A percentile compares a stretch with the other conserved stretches of the same genome.
Conservation (phyloP, 2,888 invertebrate genomes). For the Patella depressa region DNA sequence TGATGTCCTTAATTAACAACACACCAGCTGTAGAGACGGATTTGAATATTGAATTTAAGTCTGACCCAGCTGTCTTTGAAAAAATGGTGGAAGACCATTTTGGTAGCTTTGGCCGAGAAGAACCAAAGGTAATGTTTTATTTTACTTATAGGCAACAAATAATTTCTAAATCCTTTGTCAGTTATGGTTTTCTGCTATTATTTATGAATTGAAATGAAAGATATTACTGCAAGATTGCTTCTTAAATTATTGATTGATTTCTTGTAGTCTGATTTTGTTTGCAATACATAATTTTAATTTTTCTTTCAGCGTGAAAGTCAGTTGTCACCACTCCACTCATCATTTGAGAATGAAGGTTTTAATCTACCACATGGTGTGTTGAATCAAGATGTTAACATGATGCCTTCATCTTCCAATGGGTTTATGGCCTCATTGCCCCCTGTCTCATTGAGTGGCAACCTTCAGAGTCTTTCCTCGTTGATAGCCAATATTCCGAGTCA, state of each 20-base stretch:
- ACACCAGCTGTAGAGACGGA: conserved; percentile 86
- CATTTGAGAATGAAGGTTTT: conserved; percentile 70
- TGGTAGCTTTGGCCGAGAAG: conserved; percentile 60
- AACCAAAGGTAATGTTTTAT: conserved; percentile 38
- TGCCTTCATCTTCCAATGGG: conserved; percentile 51
- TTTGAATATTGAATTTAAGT: conserved; percentile 81
- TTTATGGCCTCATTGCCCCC: conserved; percentile 46
- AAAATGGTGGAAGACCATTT: conserved; percentile 75
- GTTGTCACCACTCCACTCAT: conserved; percentile 63
- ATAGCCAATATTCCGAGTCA: conserved; percentile 28
- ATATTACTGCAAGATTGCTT: too few species aligned
- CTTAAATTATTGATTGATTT: too few species aligned
- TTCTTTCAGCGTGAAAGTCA: conserved; percentile 26
- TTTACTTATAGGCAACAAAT: too few species aligned
- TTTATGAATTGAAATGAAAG: too few species aligned
- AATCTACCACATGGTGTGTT: conserved; percentile 61
- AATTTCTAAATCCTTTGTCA: too few species aligned
- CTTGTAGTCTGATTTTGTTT: too few species aligned
- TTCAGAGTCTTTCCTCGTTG: conserved; percentile 26
- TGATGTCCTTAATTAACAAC: conserved; percentile 83
- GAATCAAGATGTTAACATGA: conserved; percentile 53
- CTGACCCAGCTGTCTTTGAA: conserved; percentile 85
- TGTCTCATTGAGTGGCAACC: conserved; percentile 41
- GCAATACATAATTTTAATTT: background rate
- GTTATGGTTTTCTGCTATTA: too few species aligned